Conservation (phyloP, 2,888 invertebrate genomes). For the Adelphocoris suturalis region DNA sequence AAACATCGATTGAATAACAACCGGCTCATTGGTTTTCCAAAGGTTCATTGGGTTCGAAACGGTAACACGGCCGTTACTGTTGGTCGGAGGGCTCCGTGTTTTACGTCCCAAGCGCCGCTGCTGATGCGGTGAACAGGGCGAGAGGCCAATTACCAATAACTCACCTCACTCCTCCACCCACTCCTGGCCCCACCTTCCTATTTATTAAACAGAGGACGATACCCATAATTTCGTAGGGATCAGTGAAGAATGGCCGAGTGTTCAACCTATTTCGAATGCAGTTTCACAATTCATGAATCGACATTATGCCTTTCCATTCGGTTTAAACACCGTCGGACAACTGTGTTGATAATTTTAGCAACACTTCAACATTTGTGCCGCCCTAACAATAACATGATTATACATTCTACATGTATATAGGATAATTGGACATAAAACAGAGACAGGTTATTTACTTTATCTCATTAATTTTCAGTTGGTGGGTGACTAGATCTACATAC, state of each 20-base stretch:
- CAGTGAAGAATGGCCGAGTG: constrained; percentile 8
- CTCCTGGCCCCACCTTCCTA: background rate
- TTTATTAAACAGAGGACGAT: constrained; percentile 12
- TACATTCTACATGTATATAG: too few species aligned
- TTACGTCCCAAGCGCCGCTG: constrained; percentile 15
- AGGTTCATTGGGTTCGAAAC: constrained; percentile 4
- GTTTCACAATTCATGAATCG: background rate
- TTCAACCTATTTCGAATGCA: background rate
- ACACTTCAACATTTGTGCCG: too few species aligned
- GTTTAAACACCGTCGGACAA: too few species aligned
- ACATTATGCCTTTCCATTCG: background rate
- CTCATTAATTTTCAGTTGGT: too few species aligned
- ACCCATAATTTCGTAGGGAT: background rate
- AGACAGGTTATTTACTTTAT: too few species aligned
- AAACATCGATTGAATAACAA: constrained; percentile 44
- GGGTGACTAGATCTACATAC: too few species aligned
- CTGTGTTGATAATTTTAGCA: too few species aligned
- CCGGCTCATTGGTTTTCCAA: constrained; percentile 28
- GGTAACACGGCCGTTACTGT: background rate
- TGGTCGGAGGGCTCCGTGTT: background rate
- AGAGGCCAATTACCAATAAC: constrained; percentile 50
- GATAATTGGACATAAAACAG: too few species aligned
- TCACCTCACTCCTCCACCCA: background rate
- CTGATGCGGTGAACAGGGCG: constrained; percentile 14
- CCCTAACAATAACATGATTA: too few species aligned